These are phyloP conservation scores for Calameuta idolon DNA, from an alignment of 2,888 invertebrate genomes.

Conservation along the genomic window DNA sequence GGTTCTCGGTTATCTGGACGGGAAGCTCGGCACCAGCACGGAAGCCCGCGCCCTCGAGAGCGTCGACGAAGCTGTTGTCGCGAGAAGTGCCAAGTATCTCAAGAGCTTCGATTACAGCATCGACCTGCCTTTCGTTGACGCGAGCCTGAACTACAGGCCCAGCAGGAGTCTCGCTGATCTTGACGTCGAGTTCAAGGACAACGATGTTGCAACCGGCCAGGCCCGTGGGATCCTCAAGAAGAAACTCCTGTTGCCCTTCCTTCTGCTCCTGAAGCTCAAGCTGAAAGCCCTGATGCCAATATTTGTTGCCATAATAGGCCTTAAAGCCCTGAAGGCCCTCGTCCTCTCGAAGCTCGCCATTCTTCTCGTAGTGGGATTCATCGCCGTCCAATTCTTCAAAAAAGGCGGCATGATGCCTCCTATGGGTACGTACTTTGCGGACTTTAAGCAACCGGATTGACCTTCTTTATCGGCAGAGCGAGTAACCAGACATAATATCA, in stretches of 20 bases:
- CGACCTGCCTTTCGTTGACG: slow-evolving; percentile 72
- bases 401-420: slow-evolving; percentile 76
- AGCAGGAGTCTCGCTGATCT: slow-evolving; percentile 64
- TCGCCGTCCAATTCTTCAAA: slow-evolving; percentile 82
- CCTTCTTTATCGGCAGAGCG: not conserved
- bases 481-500: slow-evolving; percentile 14
- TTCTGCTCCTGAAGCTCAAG: slow-evolving; percentile 84
- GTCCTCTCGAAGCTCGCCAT: slow-evolving; percentile 87
- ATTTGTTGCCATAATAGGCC: slow-evolving; percentile 80
- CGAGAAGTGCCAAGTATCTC: slow-evolving; percentile 78
- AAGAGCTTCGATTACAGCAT: slow-evolving; percentile 81
- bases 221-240: slow-evolving; percentile 84
- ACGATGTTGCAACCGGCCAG: slow-evolving; percentile 54
- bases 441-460: not conserved
- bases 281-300: slow-evolving; percentile 88
- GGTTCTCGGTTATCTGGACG: slow-evolving; percentile 82
- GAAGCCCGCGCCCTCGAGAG: slow-evolving; percentile 58
- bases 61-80: slow-evolving; percentile 79
- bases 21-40: slow-evolving; percentile 70
- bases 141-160: slow-evolving; percentile 58
- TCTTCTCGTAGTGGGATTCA: slow-evolving; percentile 83
- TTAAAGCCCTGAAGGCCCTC: slow-evolving; percentile 86
- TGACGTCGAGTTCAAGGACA: slow-evolving; percentile 62
- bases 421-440: slow-evolving; percentile 47
- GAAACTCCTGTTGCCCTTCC: slow-evolving; percentile 83